Percentiles rank a stretch among this genome's conserved stretches.
These are phyloP conservation scores for Bradypus variegatus DNA, from an alignment of 2,797 vertebrate species.

Conservation along the genomic window DNA sequence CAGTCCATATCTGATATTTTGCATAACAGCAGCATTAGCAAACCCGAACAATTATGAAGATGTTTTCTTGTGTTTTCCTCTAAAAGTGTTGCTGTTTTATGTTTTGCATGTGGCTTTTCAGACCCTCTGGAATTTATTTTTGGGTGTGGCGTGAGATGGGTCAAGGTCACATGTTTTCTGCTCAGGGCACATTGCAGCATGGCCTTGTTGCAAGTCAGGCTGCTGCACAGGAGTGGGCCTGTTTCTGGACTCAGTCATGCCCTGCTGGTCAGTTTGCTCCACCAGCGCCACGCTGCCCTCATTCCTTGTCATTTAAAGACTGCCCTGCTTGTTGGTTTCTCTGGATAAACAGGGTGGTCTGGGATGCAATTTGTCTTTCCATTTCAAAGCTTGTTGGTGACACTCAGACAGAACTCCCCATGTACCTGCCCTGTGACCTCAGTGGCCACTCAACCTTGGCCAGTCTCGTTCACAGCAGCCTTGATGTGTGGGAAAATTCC, in stretches of 20 bases:
- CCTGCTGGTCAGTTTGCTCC: neutral
- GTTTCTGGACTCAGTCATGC: neutral
- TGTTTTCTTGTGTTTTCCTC: neutral
- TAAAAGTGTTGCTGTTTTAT: neutral
- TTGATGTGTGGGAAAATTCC: too few relatives aligned
- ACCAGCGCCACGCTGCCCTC: rapidly evolving
- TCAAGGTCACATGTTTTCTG: neutral
- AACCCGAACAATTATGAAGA: too few relatives aligned
- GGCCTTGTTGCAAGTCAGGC: neutral
- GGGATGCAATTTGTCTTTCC: neutral
- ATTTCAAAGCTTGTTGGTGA: neutral
- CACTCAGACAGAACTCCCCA: neutral
- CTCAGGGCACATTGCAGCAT: neutral
- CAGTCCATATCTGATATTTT: too few relatives aligned
- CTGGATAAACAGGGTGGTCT: neutral
- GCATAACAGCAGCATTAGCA: too few relatives aligned
- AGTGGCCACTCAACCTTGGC: too few relatives aligned
- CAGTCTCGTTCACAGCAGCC: too few relatives aligned
- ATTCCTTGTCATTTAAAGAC: rapidly evolving
- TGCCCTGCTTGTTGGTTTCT: too few relatives aligned
- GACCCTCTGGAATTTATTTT: too few relatives aligned
- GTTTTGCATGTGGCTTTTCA: neutral
- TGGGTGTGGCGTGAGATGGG: too few relatives aligned
- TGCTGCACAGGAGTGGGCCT: rapidly evolving
- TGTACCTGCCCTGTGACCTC: rapidly evolving